phyloP scores from a whole-genome alignment of 2,797 vertebrate genomes.

The Strix occidentalis region DNA sequence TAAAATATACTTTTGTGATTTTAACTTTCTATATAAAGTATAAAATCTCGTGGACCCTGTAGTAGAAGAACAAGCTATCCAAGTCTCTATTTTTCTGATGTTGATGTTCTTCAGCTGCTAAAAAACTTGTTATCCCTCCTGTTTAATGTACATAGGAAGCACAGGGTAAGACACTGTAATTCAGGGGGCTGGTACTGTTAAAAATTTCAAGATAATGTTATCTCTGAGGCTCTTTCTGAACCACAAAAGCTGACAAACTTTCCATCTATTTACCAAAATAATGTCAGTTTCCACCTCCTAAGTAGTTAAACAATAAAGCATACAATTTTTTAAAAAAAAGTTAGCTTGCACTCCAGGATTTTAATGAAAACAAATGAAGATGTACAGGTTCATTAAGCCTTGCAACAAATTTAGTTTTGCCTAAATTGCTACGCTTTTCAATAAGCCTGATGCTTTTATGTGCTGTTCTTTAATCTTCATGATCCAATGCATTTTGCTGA shows the following conservation, averaged over 20 bases:
- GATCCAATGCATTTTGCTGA: background rate
- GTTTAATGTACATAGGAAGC: background rate
- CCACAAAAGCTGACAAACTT: background rate
- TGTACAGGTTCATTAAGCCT: fast-evolving
- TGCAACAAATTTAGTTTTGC: background rate
- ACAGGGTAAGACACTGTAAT: background rate
- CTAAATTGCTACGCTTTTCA: background rate
- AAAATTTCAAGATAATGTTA: background rate
- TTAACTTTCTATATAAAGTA: background rate
- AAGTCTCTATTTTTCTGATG: background rate
- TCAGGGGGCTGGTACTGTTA: background rate
- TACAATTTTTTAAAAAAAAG: background rate
- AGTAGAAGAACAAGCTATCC: background rate
- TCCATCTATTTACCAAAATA: background rate
- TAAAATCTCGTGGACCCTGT: background rate
- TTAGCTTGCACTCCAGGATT: background rate
- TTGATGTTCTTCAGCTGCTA: background rate
- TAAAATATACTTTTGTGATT: background rate
- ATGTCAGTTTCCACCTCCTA: background rate
- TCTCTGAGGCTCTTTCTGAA: background rate
- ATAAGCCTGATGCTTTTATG: background rate
- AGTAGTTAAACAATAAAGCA: background rate
- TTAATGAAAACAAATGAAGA: background rate
- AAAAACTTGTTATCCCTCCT: background rate
- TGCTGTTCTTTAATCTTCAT: background rate